Evolutionary conservation across 2,888 invertebrate species (phyloP).

Genomic region (Drosophila basisetae): DNA sequence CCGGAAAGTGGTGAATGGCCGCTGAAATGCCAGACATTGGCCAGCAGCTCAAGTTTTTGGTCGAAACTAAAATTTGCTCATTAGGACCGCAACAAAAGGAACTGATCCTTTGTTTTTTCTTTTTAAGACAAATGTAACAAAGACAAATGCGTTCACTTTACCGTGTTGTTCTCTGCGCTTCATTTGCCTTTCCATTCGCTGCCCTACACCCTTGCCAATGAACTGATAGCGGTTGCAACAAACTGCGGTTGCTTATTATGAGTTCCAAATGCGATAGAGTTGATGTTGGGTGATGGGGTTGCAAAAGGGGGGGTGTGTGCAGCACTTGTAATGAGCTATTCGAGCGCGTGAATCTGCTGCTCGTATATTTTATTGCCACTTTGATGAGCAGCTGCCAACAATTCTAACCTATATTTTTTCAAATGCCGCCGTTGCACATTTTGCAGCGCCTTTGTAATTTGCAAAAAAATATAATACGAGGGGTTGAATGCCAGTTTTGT

Average conservation of each 20-base stretch:
- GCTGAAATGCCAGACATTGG: slow-evolving; percentile 5
- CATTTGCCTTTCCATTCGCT: slow-evolving; percentile 3
- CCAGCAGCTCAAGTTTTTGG: slow-evolving; percentile 31
- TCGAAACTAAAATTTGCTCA: slow-evolving; percentile 64
- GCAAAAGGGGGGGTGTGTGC: neutral
- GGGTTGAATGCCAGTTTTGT: neutral
- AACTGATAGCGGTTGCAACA: slow-evolving; percentile 29
- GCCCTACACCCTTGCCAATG: neutral
- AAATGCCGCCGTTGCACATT: slow-evolving; percentile 34
- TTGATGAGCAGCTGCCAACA: slow-evolving; percentile 62
- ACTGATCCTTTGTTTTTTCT: neutral
- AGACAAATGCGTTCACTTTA: slow-evolving; percentile 6
- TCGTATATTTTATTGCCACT: slow-evolving; percentile 78
- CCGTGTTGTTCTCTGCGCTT: slow-evolving; percentile 14
- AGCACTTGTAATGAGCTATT: slow-evolving; percentile 60
- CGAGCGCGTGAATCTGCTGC: slow-evolving; percentile 49
- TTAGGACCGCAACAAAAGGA: slow-evolving; percentile 77
- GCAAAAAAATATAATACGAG: neutral
- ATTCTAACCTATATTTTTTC: slow-evolving; percentile 54
- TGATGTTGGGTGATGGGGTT: neutral
- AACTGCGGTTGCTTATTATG: slow-evolving; percentile 47
- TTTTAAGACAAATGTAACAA: slow-evolving; percentile 26
- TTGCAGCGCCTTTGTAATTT: slow-evolving; percentile 56
- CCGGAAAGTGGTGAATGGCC: slow-evolving; percentile 11
- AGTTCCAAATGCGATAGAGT: slow-evolving; percentile 24